phyloP scores from a whole-genome alignment of 1,140 invertebrate species.

The Tetranychus urticae region DNA sequence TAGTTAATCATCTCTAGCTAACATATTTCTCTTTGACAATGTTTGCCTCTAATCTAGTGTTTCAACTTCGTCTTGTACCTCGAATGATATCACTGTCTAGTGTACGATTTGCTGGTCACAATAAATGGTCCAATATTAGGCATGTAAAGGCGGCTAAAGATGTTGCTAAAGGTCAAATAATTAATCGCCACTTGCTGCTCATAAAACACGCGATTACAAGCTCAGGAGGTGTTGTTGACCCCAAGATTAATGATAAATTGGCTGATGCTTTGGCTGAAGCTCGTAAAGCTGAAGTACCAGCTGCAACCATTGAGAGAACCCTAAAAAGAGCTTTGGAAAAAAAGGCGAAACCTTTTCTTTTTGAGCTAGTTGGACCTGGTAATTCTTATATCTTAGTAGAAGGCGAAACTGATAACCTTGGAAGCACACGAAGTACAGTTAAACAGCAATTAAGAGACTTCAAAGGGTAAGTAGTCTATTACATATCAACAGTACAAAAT shows the following conservation, averaged over 20 bases:
- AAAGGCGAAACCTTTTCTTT: conserved; percentile 7
- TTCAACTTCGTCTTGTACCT: too few relatives aligned
- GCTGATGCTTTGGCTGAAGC: conserved; percentile 30
- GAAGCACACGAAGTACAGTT: conserved; percentile 5
- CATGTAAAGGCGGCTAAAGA: conserved; percentile 38
- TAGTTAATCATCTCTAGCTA: too few relatives aligned
- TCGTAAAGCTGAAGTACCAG: conserved; percentile 31
- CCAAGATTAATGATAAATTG: conserved; percentile 28
- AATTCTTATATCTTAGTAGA: conserved; percentile 12
- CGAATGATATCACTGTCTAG: too few relatives aligned
- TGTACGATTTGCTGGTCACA: conserved; percentile 27
- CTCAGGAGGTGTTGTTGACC: conserved; percentile 24
- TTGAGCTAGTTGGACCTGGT: conserved; percentile 15
- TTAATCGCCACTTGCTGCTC: conserved; percentile 19
- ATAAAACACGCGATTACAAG: conserved; percentile 9
- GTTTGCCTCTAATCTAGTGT: too few relatives aligned
- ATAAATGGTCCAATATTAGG: conserved; percentile 45
- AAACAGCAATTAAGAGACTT: not conserved
- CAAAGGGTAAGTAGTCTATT: not conserved
- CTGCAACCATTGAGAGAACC: conserved; percentile 28
- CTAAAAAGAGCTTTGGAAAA: conserved; percentile 24
- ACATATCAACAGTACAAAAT: too few relatives aligned
- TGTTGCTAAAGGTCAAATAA: conserved; percentile 23
- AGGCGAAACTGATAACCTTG: conserved; percentile 13
- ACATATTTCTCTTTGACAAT: too few relatives aligned